Base-by-base conservation (phyloP, 1,140 invertebrate genomes). In the Lepidurus apus region DNA sequence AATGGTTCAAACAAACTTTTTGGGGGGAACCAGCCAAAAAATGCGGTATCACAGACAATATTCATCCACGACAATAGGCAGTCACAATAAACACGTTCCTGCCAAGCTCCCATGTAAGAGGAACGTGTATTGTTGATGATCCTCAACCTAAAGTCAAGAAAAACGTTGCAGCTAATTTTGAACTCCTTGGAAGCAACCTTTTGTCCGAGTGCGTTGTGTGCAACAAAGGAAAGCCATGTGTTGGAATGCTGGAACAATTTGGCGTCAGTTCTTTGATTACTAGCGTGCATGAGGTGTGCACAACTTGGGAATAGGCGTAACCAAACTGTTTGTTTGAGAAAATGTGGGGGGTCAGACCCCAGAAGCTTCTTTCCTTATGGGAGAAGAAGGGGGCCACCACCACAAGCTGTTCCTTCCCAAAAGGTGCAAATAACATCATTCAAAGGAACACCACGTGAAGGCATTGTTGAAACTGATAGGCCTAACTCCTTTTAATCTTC, bases 211-310 rank as follows among this genome's bases (percentile, higher is more conserved):
- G 53, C 53, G 53, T 65, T n/a, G 53, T 13, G 45, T 7, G 6
- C 53, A 1, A 65, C 53, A 65, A 65, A 65, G 21, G 53, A 65
- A 34, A 34, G 34, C 34, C 34, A 34, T 34, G 34, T 65, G 17
- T 65, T 21, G 13, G 13, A 21, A n/a, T 65, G 6, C 6, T 9
- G 53, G 13, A 65, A 17, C 17, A 65, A 21, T 21, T 65, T 65
- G 53, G 53, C 53, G 13, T 65, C 53, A 65, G 53, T 65, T 65
- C 53, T 65, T 65, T 65, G 53, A 65, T 65, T 65, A 65, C 53
- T 9, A 17, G 17, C 53, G 53, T n/a, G 21, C 53, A 4, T 65
- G 53, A 65, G 53, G 53, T 65, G 53, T 21, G 53, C 53, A 65
- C 53, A 65, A 65, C 53, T n/a, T 65, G 53, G 21, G 21, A 65